phyloP scores from a whole-genome alignment of 2,113 vertebrate species.

The Morone chrysops region DNA sequence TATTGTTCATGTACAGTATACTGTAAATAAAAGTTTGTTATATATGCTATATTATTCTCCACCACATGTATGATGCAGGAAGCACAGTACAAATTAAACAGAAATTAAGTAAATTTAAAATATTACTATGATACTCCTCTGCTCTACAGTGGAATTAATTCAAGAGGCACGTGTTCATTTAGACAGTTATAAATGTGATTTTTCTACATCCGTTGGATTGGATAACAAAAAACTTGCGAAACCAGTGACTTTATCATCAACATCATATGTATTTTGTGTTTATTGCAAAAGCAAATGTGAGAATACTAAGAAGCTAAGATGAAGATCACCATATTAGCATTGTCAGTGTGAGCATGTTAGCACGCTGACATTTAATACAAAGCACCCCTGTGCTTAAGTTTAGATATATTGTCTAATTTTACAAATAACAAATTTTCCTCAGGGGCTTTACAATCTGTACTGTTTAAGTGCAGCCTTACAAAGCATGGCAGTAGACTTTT shows the following conservation, averaged over 20 bases:
- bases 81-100: neutral
- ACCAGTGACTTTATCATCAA: neutral
- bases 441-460: neutral
- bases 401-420: neutral
- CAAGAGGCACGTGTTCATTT: slow-evolving; percentile 2
- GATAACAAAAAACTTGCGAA: no score
- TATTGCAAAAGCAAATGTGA: neutral
- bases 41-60: neutral
- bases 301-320: neutral
- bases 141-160: slow-evolving; percentile 4
- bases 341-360: neutral
- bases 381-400: neutral
- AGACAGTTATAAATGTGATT: neutral
- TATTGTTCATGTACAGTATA: neutral
- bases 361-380: neutral
- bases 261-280: neutral
- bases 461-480: neutral
- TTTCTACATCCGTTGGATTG: neutral
- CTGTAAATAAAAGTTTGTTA: no score
- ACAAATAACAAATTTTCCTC: neutral
- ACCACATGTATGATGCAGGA: neutral
- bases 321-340: neutral
- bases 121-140: slow-evolving; percentile 13
- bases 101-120: slow-evolving; percentile 13
- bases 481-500: neutral